These are phyloP conservation scores for Leucophenga montana DNA, from an alignment of 2,888 invertebrate species.

Conservation along the genomic window DNA sequence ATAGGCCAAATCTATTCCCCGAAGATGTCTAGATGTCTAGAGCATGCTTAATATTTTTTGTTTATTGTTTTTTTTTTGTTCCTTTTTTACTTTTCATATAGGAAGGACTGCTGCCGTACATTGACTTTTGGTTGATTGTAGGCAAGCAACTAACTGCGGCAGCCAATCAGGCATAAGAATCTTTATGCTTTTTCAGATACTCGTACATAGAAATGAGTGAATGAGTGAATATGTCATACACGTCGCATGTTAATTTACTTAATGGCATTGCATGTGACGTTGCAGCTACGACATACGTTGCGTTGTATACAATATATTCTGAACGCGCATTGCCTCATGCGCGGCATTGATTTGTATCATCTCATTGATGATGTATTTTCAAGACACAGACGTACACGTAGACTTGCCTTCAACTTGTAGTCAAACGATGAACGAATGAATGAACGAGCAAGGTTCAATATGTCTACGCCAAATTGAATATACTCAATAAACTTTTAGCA, in stretches of 20 bases:
- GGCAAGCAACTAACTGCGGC: not conserved
- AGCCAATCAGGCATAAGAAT: not conserved
- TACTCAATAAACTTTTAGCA: constrained; percentile 52
- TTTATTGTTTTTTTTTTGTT: no score
- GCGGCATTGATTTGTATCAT: constrained; percentile 22
- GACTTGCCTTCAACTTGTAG: constrained; percentile 33
- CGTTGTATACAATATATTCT: not conserved
- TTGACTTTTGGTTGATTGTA: constrained; percentile 20
- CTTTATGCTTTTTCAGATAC: not conserved
- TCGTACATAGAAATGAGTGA: constrained; percentile 3
- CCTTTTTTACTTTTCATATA: no score
- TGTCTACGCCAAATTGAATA: constrained; percentile 49
- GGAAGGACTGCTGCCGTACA: not conserved
- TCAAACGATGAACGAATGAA: constrained; percentile 14
- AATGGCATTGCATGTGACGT: constrained; percentile 34
- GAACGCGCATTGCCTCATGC: not conserved
- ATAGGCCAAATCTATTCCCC: no score
- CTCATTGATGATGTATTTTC: not conserved
- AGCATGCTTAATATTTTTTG: no score
- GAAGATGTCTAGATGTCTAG: no score
- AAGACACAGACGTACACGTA: constrained; percentile 1
- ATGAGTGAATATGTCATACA: constrained; percentile 29
- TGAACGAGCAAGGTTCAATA: constrained; percentile 30
- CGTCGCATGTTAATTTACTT: constrained; percentile 37
- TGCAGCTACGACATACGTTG: constrained; percentile 10